Conservation (phyloP, 2,113 vertebrate species). For the Lethenteron reissneri region DNA sequence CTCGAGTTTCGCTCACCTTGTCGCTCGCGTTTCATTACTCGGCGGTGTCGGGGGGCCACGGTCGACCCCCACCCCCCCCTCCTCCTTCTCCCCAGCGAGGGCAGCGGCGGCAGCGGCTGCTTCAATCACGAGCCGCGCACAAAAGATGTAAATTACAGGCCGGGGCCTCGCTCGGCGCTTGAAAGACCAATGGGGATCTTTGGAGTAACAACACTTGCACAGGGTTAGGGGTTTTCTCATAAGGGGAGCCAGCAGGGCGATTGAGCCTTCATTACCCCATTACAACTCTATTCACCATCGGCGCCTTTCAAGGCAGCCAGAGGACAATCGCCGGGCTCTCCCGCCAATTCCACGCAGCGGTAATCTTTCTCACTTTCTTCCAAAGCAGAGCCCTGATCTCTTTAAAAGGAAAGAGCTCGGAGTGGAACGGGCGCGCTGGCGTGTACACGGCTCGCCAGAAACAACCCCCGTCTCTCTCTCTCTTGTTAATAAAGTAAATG, state of each 20-base stretch:
- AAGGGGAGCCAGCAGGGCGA: slow-evolving; percentile 1
- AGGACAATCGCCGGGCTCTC: neutral
- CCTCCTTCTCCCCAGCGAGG: no score
- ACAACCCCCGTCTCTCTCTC: no score
- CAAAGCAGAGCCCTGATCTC: slow-evolving; percentile 2
- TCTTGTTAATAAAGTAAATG: no score
- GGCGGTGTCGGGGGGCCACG: no score
- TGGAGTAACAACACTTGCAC: slow-evolving; percentile 2
- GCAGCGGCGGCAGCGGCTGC: neutral
- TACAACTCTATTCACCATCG: slow-evolving; percentile 3
- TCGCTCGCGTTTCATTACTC: no score
- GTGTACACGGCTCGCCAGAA: no score
- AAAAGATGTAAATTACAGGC: slow-evolving; percentile 5
- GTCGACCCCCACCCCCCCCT: no score
- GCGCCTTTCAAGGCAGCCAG: slow-evolving; percentile 4
- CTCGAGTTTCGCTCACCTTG: no score
- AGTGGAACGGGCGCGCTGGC: no score
- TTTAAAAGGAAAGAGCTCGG: no score
- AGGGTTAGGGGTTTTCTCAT: slow-evolving; percentile 1
- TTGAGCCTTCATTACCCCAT: slow-evolving; percentile 3
- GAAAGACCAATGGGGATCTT: no score
- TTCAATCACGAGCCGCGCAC: slow-evolving; percentile 5
- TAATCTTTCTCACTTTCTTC: slow-evolving; percentile 4
- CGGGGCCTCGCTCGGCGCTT: neutral
- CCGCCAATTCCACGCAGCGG: neutral